Percentiles rank a stretch among this genome's conserved stretches.
phyloP scores from a whole-genome alignment of 1,140 invertebrate species.

The Pachyrhynchus sulphureomaculatus region DNA sequence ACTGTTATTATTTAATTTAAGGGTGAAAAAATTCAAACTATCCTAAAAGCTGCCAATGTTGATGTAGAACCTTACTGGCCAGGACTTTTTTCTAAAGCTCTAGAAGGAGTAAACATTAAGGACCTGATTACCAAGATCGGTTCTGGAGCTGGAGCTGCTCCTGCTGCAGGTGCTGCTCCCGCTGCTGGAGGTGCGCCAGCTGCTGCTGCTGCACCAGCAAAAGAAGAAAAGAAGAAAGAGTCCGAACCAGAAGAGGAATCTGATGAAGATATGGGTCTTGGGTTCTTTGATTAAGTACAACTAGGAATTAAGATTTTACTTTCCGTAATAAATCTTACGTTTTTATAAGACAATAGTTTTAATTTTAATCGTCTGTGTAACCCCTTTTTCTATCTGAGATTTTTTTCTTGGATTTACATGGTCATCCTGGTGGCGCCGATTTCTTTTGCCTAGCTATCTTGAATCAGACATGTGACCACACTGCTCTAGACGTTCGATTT shows the following conservation, averaged over 20 bases:
- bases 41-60: slow-evolving; percentile 94
- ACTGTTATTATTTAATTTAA: slow-evolving; percentile 61
- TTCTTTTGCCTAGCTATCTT: no score
- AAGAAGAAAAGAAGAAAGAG: slow-evolving; percentile 83
- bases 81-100: slow-evolving; percentile 93
- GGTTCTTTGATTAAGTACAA: slow-evolving; percentile 70
- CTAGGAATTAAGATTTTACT: slow-evolving; percentile 41
- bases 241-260: slow-evolving; percentile 83
- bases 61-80: slow-evolving; percentile 99
- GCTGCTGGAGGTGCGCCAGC: slow-evolving; percentile 66
- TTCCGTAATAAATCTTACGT: slow-evolving; percentile 45
- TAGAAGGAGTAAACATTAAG: slow-evolving; percentile 93
- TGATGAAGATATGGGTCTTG: slow-evolving; percentile 96
- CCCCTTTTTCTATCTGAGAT: no score
- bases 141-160: slow-evolving; percentile 78
- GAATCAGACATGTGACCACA: no score
- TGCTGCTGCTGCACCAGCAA: slow-evolving; percentile 64
- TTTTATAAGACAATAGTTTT: not conserved
- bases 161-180: slow-evolving; percentile 57
- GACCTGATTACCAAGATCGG: slow-evolving; percentile 94
- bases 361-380: no score
- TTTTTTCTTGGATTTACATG: no score
- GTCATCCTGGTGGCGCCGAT: no score
- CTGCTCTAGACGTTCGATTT: no score
- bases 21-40: slow-evolving; percentile 97